Conservation (phyloP, 2,888 invertebrate genomes). For the Deroplatys truncata region DNA sequence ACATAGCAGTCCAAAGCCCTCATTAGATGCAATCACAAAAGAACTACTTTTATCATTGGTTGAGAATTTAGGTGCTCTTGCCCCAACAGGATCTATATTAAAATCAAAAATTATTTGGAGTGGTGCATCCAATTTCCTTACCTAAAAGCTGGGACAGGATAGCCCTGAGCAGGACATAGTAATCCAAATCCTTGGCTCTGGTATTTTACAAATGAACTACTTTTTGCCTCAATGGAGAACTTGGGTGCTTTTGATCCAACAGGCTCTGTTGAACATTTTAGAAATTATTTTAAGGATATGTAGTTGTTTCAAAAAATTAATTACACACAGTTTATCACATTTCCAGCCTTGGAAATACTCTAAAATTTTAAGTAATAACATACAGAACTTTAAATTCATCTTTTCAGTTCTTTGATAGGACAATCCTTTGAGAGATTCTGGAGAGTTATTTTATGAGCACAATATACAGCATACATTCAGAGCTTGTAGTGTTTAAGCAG, state of each 20-base stretch:
- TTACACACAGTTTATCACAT: too few species aligned
- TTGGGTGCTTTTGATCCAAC: slow-evolving; percentile 57
- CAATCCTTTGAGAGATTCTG: too few species aligned
- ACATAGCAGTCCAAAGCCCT: slow-evolving; percentile 46
- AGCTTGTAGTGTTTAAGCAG: too few species aligned
- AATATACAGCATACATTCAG: too few species aligned
- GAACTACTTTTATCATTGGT: slow-evolving; percentile 53
- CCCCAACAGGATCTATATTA: slow-evolving; percentile 60
- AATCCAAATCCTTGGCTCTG: slow-evolving; percentile 52
- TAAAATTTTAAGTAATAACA: too few species aligned
- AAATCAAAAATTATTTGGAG: not conserved
- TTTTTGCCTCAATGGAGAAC: slow-evolving; percentile 57
- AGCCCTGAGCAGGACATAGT: slow-evolving; percentile 66
- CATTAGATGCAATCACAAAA: slow-evolving; percentile 42
- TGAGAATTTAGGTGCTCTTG: slow-evolving; percentile 63
- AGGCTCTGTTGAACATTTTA: slow-evolving; percentile 46
- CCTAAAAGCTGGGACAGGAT: slow-evolving; percentile 62
- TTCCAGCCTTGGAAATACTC: too few species aligned
- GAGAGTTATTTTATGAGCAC: too few species aligned
- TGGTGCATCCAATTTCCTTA: slow-evolving; percentile 1
- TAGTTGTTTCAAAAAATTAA: not conserved
- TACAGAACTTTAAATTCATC: too few species aligned
- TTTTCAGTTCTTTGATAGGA: too few species aligned
- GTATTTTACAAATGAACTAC: slow-evolving; percentile 49
- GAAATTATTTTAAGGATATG: not conserved